Evolutionary conservation across 2,113 vertebrate genomes (phyloP).

Genomic region (Pitta sordida): DNA sequence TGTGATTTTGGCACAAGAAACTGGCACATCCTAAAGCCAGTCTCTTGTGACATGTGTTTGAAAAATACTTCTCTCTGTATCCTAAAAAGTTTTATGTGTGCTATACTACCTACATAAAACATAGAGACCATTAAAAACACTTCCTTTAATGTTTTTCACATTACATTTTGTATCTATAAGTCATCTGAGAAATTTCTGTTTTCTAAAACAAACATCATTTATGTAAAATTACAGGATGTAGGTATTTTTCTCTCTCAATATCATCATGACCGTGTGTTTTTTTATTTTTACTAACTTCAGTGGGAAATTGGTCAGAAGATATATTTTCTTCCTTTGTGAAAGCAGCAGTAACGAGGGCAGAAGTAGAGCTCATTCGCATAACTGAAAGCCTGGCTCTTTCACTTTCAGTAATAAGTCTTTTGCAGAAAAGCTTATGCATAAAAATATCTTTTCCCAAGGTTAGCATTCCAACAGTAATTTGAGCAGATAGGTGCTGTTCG

Average conservation of each 20-base stretch:
- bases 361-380: background rate
- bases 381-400: background rate
- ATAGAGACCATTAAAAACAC: background rate
- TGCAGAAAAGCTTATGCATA: constrained; percentile 30
- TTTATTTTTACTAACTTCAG: background rate
- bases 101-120: background rate
- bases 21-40: background rate
- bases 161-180: background rate
- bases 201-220: background rate
- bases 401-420: constrained; percentile 9
- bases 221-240: background rate
- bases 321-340: background rate
- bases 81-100: background rate
- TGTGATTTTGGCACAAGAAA: background rate
- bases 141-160: background rate
- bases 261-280: background rate
- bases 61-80: background rate
- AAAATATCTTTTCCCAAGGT: constrained; percentile 45
- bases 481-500: background rate
- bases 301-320: background rate
- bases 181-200: background rate
- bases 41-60: background rate
- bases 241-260: background rate
- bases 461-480: constrained; percentile 16
- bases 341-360: constrained; percentile 6